Percentiles rank a stretch among this genome's conserved stretches.
phyloP scores from a whole-genome alignment of 2,113 vertebrate species.

The Lasiurus cinereus region DNA sequence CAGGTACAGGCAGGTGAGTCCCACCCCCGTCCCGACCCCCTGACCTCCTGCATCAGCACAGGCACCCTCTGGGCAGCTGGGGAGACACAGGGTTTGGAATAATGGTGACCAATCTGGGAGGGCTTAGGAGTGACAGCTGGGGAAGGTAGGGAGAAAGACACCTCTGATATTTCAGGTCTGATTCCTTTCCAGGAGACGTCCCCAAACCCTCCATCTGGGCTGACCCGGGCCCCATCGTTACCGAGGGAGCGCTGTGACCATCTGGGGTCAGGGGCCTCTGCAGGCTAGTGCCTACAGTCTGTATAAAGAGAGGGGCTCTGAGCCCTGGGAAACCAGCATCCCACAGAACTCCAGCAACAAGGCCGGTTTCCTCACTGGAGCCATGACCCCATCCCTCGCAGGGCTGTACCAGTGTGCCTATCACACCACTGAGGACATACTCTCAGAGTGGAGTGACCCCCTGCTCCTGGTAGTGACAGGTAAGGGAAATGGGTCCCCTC shows the following conservation, averaged over 20 bases:
- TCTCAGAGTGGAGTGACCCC: neutral
- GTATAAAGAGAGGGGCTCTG: neutral
- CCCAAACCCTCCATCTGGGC: neutral
- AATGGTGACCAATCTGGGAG: neutral
- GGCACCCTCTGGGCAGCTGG: neutral
- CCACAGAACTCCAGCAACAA: neutral
- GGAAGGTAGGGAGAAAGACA: neutral
- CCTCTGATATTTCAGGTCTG: neutral
- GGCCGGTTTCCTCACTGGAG: neutral
- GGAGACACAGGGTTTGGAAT: neutral
- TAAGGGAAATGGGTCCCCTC: neutral
- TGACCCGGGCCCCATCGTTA: neutral
- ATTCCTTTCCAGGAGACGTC: neutral
- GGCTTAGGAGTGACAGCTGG: too few species aligned
- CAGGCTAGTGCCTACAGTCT: fast-evolving
- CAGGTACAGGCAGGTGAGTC: neutral
- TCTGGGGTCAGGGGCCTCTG: neutral
- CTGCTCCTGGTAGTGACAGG: neutral
- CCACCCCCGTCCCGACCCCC: too few species aligned
- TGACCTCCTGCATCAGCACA: neutral
- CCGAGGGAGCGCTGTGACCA: neutral
- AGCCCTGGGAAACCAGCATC: fast-evolving
- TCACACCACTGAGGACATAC: fast-evolving
- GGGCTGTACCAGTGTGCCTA: neutral
- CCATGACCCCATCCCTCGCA: fast-evolving